Evolutionary conservation across 1,140 invertebrate species (phyloP), one percentile per base, ranked within the genome.

Genomic region (Papilio machaon): DNA sequence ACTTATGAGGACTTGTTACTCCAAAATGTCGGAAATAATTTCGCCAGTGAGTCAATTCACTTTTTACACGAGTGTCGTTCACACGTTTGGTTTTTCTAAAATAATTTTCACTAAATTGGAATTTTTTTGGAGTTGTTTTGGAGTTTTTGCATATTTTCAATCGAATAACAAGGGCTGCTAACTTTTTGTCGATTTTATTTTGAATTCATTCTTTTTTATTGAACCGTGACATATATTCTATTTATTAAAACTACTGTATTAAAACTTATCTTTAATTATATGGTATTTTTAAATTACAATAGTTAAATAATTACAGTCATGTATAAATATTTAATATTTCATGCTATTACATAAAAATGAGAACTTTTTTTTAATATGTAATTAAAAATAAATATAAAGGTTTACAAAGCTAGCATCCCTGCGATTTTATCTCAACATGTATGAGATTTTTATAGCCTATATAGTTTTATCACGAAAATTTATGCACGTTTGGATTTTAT

Each of bases 11-110:
- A 92, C 19, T 84, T 91, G 78, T 80, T 94, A 52, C 54, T 87
- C 35, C 87, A 89, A 73, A 85, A 86, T 52, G 88, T 94, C 74
- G 92, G 92, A 60, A 88, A 88, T 67, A 83, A 86, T 73, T 92
- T 84, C 67, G 87, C 87, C 43, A 94, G 92, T 94, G 90, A 92
- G 91, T 92, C 79, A 92, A 89, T 92, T 81, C 17, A 10, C 73
- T 83, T 82, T 54, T 76, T 77, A 70, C 64, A 70, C 3, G 38
- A 54, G 13, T 19, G 64, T n/a, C n/a, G n/a, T 23, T 47, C n/a
- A n/a, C 38, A 77, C 75, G 46, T 54, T 52, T 52, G 54, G 35
- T 77, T 52, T 30, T 19, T 19, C 15, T 10, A 35, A 70, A 6
- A 46, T 43, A 17, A 46, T 46, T 79, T 79, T n/a, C 54, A 58